Conservation (phyloP, 2,888 invertebrate species). For the Drosophila paranaensis region DNA sequence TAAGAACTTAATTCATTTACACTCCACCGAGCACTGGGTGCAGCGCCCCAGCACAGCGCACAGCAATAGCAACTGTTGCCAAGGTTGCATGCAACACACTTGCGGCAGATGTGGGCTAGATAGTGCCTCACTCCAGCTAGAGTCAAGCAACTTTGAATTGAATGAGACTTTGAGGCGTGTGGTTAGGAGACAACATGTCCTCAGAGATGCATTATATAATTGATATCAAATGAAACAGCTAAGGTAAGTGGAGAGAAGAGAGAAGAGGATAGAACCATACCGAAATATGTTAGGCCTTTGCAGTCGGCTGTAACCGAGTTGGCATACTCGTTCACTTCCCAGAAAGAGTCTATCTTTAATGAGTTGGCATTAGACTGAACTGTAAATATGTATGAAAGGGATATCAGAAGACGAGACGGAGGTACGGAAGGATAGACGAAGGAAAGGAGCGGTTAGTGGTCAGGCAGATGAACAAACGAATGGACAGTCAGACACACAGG, state of each 20-base stretch:
- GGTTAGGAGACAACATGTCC: not conserved
- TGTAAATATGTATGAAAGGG: too few species aligned
- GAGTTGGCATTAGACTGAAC: too few species aligned
- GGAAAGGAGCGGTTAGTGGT: too few species aligned
- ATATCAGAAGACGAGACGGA: too few species aligned
- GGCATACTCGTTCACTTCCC: not conserved
- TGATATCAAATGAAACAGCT: not conserved
- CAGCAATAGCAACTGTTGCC: constrained; percentile 2
- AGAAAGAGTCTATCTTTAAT: too few species aligned
- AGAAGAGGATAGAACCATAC: not conserved
- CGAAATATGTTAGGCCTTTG: not conserved
- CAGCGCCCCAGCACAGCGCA: constrained; percentile 6
- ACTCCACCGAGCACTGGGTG: constrained; percentile 23
- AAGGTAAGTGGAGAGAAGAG: too few species aligned
- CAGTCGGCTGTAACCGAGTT: not conserved
- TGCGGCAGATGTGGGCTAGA: constrained; percentile 1
- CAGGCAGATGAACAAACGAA: not conserved
- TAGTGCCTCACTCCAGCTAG: not conserved
- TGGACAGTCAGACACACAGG: not conserved
- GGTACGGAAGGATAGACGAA: too few species aligned
- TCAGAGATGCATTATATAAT: not conserved
- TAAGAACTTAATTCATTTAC: constrained; percentile 30
- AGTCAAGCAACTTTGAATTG: not conserved
- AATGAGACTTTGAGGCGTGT: not conserved
- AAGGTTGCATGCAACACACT: constrained; percentile 10